Evolutionary conservation across 2,888 invertebrate genomes (phyloP).

Genomic region (Bruchidius siliquastri): DNA sequence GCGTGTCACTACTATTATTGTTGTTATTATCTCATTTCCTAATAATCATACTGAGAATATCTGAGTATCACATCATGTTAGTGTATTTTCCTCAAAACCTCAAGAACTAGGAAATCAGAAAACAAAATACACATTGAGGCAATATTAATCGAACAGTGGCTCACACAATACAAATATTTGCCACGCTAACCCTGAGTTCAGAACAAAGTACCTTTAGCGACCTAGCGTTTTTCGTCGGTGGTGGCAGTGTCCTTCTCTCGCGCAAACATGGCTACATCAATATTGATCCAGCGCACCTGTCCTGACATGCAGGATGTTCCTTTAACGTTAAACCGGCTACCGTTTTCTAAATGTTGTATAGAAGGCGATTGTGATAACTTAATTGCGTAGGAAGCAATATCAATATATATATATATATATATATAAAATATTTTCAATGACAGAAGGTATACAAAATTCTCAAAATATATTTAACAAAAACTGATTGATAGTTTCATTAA

Average conservation of each 20-base stretch:
- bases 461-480: no score
- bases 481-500: no score
- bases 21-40: no score
- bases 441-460: no score
- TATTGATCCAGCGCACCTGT: conserved; percentile 36
- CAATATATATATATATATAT: no score
- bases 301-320: conserved; percentile 7
- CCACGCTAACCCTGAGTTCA: neutral
- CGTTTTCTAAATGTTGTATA: conserved; percentile 17
- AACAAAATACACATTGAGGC: neutral
- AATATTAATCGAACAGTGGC: neutral
- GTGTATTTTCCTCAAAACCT: no score
- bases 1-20: no score
- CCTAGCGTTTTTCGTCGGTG: neutral
- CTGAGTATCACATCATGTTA: no score
- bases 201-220: neutral
- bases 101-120: neutral
- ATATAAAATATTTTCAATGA: no score
- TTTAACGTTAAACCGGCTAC: conserved; percentile 26
- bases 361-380: neutral
- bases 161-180: neutral
- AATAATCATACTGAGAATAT: no score
- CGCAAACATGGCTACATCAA: conserved; percentile 30
- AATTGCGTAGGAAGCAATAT: no score
- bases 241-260: neutral